phyloP scores from a whole-genome alignment of 2,797 vertebrate species.

The Pipistrellus pipistrellus region DNA sequence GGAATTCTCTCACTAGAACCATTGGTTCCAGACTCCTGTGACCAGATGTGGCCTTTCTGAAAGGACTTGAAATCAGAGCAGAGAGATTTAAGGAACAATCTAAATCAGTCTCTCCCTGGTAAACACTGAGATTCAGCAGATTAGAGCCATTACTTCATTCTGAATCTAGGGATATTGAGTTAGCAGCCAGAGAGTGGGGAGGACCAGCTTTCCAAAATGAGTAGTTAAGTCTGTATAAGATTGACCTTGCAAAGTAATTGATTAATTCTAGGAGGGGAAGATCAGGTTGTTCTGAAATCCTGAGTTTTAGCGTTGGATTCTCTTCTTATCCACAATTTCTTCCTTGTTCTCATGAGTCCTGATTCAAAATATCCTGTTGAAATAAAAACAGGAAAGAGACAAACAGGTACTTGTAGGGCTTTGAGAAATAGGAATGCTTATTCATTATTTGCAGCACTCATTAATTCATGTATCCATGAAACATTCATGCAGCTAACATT shows the following conservation, averaged over 20 bases:
- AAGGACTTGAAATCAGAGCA: not conserved
- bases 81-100: not conserved
- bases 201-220: not conserved
- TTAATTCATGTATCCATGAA: not conserved
- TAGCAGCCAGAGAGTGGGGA: not conserved
- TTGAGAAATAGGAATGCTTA: not conserved
- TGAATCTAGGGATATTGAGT: not conserved
- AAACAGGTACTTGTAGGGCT: not conserved
- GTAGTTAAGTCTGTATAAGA: not conserved
- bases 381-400: not conserved
- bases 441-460: not conserved
- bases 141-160: not conserved
- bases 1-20: not conserved
- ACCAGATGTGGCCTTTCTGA: not conserved
- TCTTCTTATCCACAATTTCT: not conserved
- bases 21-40: not conserved
- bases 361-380: not conserved
- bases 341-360: not conserved
- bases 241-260: not conserved
- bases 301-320: not conserved
- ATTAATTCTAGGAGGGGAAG: not conserved
- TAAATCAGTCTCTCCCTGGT: not conserved
- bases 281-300: not conserved
- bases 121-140: not conserved
- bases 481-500: not conserved